These are phyloP conservation scores for Dendroctonus ponderosae DNA, from an alignment of 1,140 invertebrate genomes.

Conservation along the genomic window DNA sequence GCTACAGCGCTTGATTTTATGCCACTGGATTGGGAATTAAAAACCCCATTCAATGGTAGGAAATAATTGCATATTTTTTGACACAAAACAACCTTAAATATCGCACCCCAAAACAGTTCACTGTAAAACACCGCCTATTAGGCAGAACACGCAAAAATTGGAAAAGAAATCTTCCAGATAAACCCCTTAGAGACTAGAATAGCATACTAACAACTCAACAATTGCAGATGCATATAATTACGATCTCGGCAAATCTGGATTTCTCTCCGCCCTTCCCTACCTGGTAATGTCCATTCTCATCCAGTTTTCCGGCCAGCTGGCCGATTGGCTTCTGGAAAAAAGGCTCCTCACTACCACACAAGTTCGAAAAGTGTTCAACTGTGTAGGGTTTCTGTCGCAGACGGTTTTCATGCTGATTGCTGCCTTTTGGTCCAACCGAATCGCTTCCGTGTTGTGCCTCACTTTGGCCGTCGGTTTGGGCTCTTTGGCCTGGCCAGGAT, in stretches of 20 bases:
- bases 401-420: conserved; percentile 82
- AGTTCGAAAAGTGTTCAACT: conserved; percentile 74
- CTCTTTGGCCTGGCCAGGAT: conserved; percentile 87
- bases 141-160: no score
- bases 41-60: no score
- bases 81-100: no score
- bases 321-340: conserved; percentile 70
- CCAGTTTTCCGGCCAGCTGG: conserved; percentile 75
- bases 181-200: no score
- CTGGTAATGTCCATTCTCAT: conserved; percentile 80
- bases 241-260: conserved; percentile 73
- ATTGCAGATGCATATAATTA: conserved; percentile 67
- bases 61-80: no score
- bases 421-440: conserved; percentile 65
- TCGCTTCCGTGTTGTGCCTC: conserved; percentile 70
- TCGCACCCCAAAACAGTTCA: no score
- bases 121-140: no score
- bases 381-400: conserved; percentile 76
- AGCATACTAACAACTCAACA: not conserved
- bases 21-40: no score
- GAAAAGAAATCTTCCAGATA: no score
- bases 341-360: conserved; percentile 70
- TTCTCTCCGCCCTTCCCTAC: conserved; percentile 82
- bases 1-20: no score
- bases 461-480: conserved; percentile 84